Evolutionary conservation across 2,797 vertebrate species (phyloP), one percentile per base, ranked within the genome.

Genomic region (Rhinichthys osculus): DNA sequence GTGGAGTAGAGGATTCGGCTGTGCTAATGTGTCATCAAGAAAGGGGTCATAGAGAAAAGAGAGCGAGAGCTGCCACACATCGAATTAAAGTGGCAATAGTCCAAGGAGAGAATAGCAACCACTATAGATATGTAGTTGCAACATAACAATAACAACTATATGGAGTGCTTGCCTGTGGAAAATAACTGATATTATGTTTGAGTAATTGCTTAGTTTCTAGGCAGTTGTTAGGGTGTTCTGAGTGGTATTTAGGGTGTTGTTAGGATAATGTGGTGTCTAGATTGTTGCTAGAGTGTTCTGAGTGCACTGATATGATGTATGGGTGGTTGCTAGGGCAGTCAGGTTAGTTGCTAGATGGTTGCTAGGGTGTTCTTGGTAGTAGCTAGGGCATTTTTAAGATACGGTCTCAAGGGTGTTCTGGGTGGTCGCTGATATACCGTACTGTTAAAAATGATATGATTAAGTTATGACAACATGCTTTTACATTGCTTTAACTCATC

Each of bases 41-140:
- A 38, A 81, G 44, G 62, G 54, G 33, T 33, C 38, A 14, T 40
- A n/a, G 78, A 38, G 33, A 44, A 33, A 42, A 33, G 52, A 62
- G 57, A 64, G 2, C 5, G 59, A 69, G 33, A 16, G n/a, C 9
- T 82, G 69, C 19, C 57, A 78, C n/a, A 33, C 62, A 50, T 13
- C 3, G 10, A 67, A 67, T 50, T 66, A 35, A 64, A 47, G 27
- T 47, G 57, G 42, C 40, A 50, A 33, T 2, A 38, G 57, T 66
- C 71, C 71, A 83, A 64, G 11, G 13, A 64, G 40, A 62, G 57
- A 83, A 66, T 47, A 66, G 72, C 14, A 77, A 77, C 52, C 35
- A 16, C 52, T 38, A 16, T 50, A 64, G 40, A 66, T 66, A 66
- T 17, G 13, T 40, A 78, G 35, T 64, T 62, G 23, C 57, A 11